Evolutionary conservation across 2,888 invertebrate species (phyloP), one percentile per base, ranked within the genome.

Genomic region (Ochropleura leucogaster): DNA sequence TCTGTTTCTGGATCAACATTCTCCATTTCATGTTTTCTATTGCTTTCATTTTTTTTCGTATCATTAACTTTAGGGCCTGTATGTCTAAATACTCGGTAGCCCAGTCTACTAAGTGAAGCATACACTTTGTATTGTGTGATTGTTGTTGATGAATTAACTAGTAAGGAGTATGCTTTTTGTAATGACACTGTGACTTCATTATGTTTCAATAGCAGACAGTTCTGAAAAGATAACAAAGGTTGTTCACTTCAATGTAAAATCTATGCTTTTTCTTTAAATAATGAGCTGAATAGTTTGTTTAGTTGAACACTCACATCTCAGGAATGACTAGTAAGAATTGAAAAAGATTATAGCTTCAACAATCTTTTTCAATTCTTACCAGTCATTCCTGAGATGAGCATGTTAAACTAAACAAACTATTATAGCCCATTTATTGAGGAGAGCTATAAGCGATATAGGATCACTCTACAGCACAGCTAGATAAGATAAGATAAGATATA

Each of bases 151-250:
- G 90, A 91, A 59, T 85, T 84, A 0, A 97, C 87, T 63, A 97
- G 89, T 80, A 97, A 90, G 46, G 96, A 92, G 86, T 97, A 98
- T 16, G 97, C 97, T 93, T 97, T 97, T 90, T 98, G 97, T 62
- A 98, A 91, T 76, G 97, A 97, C 40, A 98, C 94, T 71, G 97
- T 95, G 0, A 97, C 93, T 51, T 96, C 96, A 89, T 97, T 96
- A 92, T 97, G 96, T 78, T 94, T 94, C 18, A 98, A 93, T 87
- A 97, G 97, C 20, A 98, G 92, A 85, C 96, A 96, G 90, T 97
- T 97, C 98, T 98, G 93, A 77, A 97, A 94, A 65, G 47, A 55
- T n/a, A 60, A 53, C 0, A 51, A 44, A 30, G 10, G 0, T 53
- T 44, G 2, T 78, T 59, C 40, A 77, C 1, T 40, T 40, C 44